Evolutionary conservation across 1,140 invertebrate species (phyloP).

Genomic region (Leptinotarsa defecta): DNA sequence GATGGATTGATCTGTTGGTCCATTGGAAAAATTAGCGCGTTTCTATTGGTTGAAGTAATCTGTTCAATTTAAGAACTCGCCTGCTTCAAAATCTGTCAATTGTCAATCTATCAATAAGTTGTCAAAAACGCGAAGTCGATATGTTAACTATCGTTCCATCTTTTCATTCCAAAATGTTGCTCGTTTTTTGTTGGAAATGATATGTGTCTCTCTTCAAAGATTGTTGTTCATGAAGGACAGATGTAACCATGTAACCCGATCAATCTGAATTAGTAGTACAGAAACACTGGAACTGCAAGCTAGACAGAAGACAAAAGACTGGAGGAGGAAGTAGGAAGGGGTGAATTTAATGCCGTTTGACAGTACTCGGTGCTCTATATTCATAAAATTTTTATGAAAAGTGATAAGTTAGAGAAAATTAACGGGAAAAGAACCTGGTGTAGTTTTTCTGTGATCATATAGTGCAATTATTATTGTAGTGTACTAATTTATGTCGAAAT

Average conservation of each 20-base stretch:
- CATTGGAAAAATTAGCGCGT: too few species aligned
- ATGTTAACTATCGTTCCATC: too few species aligned
- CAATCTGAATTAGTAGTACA: not conserved
- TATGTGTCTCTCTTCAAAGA: not conserved
- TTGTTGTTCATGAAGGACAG: not conserved
- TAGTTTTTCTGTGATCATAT: not conserved
- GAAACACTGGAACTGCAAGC: not conserved
- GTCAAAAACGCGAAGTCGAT: too few species aligned
- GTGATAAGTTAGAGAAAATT: not conserved
- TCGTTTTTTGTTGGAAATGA: not conserved
- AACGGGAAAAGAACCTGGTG: not conserved
- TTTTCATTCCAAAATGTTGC: not conserved
- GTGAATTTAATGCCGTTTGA: not conserved
- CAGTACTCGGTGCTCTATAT: not conserved
- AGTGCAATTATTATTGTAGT: not conserved
- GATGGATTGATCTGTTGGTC: too few species aligned
- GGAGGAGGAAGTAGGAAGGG: not conserved
- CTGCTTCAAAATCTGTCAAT: too few species aligned
- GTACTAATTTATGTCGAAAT: not conserved
- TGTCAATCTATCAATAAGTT: too few species aligned
- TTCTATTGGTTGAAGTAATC: too few species aligned
- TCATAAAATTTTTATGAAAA: not conserved
- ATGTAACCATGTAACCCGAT: conserved; percentile 2
- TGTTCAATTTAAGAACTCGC: too few species aligned
- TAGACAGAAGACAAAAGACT: conserved; percentile 8